These are phyloP conservation scores for Megalopta genalis DNA, from an alignment of 1,140 invertebrate genomes.

Conservation along the genomic window DNA sequence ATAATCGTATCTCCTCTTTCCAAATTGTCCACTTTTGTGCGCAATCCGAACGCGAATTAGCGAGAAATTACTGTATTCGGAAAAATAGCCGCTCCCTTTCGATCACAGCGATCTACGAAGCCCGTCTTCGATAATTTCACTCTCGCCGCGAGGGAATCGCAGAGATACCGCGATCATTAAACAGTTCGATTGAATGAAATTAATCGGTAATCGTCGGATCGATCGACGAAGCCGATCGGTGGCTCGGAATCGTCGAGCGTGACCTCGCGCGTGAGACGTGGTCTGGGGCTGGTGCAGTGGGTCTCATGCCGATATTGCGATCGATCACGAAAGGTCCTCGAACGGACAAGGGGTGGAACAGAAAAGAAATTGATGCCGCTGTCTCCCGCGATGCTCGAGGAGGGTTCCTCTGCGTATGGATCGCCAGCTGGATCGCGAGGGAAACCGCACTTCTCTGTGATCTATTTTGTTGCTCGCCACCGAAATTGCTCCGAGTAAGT, in stretches of 20 bases:
- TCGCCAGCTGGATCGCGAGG: neutral
- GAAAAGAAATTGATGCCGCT: neutral
- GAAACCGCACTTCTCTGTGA: neutral
- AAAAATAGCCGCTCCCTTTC: too few species aligned
- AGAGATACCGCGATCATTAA: too few species aligned
- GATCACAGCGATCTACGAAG: neutral
- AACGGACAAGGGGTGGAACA: neutral
- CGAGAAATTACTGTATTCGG: too few species aligned
- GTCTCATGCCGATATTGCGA: slow-evolving; percentile 53
- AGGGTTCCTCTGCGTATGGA: neutral
- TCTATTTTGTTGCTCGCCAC: neutral
- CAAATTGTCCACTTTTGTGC: too few species aligned
- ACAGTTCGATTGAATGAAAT: slow-evolving; percentile 73
- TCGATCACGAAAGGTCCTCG: neutral
- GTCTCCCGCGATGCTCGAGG: neutral
- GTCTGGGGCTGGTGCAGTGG: slow-evolving; percentile 49
- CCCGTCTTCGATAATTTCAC: neutral
- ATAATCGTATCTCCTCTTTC: too few species aligned
- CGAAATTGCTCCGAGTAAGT: neutral
- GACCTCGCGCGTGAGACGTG: slow-evolving; percentile 58
- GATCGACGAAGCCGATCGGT: slow-evolving; percentile 57
- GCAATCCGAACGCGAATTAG: too few species aligned
- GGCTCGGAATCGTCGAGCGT: slow-evolving; percentile 61
- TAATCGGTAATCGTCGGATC: slow-evolving; percentile 70
- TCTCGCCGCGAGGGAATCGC: slow-evolving; percentile 13